phyloP scores from a whole-genome alignment of 2,888 invertebrate genomes.

The Lasioglossum calceatum region DNA sequence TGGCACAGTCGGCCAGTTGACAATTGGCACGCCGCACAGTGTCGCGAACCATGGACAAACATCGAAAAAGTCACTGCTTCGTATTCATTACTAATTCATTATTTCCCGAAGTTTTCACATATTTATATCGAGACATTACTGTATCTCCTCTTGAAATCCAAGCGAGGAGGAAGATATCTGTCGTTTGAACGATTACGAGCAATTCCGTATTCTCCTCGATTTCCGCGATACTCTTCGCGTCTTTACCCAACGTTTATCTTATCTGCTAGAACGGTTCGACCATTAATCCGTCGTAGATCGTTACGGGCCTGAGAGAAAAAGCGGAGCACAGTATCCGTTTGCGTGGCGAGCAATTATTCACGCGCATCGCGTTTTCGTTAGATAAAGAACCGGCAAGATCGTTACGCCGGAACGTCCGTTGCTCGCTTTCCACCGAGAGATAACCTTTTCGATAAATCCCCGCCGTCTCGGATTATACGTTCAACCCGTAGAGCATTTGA shows the following conservation, averaged over 20 bases:
- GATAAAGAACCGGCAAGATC: constrained; percentile 45
- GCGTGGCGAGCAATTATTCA: constrained; percentile 50
- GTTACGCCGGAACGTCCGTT: constrained; percentile 36
- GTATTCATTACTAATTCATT: too few species aligned
- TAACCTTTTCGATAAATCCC: constrained; percentile 58
- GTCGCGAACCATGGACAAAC: too few species aligned
- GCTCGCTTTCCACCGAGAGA: constrained; percentile 43
- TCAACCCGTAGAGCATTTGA: constrained; percentile 1
- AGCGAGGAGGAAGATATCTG: not conserved
- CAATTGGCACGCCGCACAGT: too few species aligned
- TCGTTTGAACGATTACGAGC: not conserved
- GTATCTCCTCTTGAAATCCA: not conserved
- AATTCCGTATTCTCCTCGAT: not conserved
- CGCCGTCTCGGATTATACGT: constrained; percentile 31
- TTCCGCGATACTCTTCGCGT: not conserved
- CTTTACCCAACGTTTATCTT: constrained; percentile 38
- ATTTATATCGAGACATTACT: too few species aligned
- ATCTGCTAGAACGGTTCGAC: constrained; percentile 29
- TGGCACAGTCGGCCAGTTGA: too few species aligned
- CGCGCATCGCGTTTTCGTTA: constrained; percentile 27
- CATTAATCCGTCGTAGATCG: constrained; percentile 38
- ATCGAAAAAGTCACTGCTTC: too few species aligned
- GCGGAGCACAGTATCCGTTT: constrained; percentile 17
- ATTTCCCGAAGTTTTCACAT: too few species aligned
- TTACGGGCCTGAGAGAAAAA: constrained; percentile 31